These are phyloP conservation scores for Drosophila parabipectinata DNA, from an alignment of 1,140 invertebrate species.

Conservation along the genomic window DNA sequence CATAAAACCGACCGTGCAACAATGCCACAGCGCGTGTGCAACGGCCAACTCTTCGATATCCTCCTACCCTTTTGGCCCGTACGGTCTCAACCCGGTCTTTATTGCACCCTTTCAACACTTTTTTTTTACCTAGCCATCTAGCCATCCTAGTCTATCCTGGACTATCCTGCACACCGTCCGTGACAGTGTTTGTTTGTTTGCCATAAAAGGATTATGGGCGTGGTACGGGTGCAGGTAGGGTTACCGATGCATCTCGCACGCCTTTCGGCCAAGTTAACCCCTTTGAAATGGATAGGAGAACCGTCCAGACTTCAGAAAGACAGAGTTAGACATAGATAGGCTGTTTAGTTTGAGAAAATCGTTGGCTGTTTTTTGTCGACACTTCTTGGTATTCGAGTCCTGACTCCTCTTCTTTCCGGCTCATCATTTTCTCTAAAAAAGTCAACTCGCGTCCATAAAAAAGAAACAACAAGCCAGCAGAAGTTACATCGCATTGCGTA, in stretches of 20 bases:
- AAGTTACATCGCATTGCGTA: constrained; percentile 72
- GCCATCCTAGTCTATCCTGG: constrained; percentile 1
- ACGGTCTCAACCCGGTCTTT: constrained; percentile 60
- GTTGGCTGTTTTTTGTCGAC: neutral
- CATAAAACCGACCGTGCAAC: constrained; percentile 81
- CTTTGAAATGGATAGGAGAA: constrained; percentile 30
- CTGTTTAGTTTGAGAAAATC: constrained; percentile 5
- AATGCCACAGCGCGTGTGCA: constrained; percentile 69
- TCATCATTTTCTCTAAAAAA: constrained; percentile 69
- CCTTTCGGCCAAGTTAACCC: constrained; percentile 57
- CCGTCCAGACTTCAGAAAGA: neutral
- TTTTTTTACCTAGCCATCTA: constrained; percentile 64
- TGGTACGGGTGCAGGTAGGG: constrained; percentile 63
- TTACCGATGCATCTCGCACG: constrained; percentile 45
- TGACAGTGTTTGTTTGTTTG: constrained; percentile 79
- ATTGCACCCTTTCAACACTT: constrained; percentile 70
- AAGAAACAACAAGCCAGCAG: constrained; percentile 14
- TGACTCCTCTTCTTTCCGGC: constrained; percentile 22
- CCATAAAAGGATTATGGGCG: constrained; percentile 82
- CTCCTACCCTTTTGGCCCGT: constrained; percentile 4
- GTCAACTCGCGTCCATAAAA: constrained; percentile 71
- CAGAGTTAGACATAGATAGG: neutral
- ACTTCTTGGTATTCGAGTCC: constrained; percentile 46
- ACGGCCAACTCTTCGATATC: constrained; percentile 10
- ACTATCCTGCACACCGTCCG: constrained; percentile 20